Evolutionary conservation across 2,113 vertebrate genomes (phyloP).

Genomic region (Galbula dea): DNA sequence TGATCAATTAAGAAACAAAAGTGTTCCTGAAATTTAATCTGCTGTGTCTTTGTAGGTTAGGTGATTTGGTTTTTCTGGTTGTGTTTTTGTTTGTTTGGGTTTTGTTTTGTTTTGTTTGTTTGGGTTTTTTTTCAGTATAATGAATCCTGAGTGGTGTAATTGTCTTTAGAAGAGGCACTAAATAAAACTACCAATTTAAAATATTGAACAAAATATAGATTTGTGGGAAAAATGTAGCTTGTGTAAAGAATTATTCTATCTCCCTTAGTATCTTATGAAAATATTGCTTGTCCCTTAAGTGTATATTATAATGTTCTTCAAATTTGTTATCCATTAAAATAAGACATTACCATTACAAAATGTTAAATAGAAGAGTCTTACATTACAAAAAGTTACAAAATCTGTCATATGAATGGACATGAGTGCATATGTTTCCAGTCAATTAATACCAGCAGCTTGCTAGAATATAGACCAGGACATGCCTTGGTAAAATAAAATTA

Average conservation of each 20-base stretch:
- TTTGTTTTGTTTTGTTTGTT: no score
- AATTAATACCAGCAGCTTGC: background rate
- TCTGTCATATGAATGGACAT: background rate
- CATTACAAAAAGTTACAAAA: background rate
- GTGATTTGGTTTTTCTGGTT: no score
- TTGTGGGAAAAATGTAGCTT: background rate
- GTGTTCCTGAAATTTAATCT: conserved; percentile 20
- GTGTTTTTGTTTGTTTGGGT: no score
- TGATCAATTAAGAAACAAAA: conserved; percentile 28
- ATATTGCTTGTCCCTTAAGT: background rate
- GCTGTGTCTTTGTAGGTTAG: background rate
- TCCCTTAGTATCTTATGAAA: background rate
- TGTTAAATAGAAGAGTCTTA: background rate
- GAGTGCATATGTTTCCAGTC: background rate
- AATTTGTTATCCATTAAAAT: background rate
- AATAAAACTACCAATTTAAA: conserved; percentile 41
- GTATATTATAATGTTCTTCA: background rate
- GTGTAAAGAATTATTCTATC: background rate
- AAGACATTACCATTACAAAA: background rate
- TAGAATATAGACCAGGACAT: background rate
- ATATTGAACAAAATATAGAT: conserved; percentile 33
- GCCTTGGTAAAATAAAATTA: background rate
- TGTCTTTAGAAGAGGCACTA: conserved; percentile 19
- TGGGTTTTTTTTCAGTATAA: background rate
- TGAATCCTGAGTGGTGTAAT: conserved; percentile 11